phyloP scores from a whole-genome alignment of 2,113 vertebrate genomes.

The Hucho hucho region DNA sequence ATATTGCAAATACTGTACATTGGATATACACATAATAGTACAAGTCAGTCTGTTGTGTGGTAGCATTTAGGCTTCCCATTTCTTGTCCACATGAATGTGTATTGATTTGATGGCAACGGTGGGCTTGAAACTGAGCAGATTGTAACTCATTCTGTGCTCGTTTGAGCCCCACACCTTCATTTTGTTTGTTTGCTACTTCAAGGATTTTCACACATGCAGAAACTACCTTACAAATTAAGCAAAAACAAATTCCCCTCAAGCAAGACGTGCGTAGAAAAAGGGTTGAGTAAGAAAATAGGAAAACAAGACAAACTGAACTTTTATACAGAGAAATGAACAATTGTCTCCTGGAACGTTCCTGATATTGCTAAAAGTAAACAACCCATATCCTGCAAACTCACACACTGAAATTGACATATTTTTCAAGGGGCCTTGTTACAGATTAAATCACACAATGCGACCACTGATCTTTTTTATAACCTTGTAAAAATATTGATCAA shows the following conservation, averaged over 20 bases:
- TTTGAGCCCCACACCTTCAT: not conserved
- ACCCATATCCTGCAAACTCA: not conserved
- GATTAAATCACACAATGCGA: not conserved
- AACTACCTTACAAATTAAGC: not conserved
- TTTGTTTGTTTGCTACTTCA: conserved; percentile 7
- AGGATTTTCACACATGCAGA: no score
- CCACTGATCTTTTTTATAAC: not conserved
- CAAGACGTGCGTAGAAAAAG: not conserved
- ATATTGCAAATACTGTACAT: not conserved
- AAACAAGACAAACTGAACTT: not conserved
- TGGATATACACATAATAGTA: not conserved
- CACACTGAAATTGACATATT: not conserved
- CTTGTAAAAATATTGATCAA: not conserved
- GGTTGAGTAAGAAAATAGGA: conserved; percentile 8
- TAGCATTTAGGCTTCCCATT: not conserved
- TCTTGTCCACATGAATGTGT: not conserved
- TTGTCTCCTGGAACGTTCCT: not conserved
- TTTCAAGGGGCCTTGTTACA: not conserved
- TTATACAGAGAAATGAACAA: not conserved
- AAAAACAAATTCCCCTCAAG: conserved; percentile 9
- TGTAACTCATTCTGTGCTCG: not conserved
- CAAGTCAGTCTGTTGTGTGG: no score
- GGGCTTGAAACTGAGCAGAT: not conserved
- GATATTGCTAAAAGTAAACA: not conserved
- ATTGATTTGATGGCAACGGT: not conserved